Base-by-base conservation (phyloP, 2,113 vertebrate genomes). In the Entomyzon cyanotis region DNA sequence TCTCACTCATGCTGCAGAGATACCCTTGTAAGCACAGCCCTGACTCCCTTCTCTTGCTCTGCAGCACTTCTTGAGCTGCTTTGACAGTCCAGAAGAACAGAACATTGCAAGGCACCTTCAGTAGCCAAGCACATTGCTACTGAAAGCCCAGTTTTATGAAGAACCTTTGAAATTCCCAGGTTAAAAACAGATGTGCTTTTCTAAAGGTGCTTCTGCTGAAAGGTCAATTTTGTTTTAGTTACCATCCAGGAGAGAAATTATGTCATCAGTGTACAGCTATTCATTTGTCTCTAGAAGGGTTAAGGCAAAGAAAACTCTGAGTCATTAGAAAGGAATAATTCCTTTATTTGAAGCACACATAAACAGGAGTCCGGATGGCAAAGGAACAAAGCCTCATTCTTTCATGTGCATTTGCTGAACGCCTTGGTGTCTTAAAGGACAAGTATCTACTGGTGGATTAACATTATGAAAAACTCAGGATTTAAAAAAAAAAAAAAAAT, bases 321-420 rank as follows among this genome's bases (percentile, higher is more conserved):
- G 87, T 89, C 91, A 79, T 87, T 82, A 37, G 31, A 94, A 90
- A 96, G 69, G 49, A 90, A 63, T 65, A 94, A 91, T 93, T 95
- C 79, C 41, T 39, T 83, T 94, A 63, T 70, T 93, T 86, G 68
- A 83, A 89, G 69, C 71, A 80, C 84, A 86, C 53, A 63, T 41
- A 95, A 91, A 85, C 65, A 27, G 58, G 80, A 95, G 87, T 89
- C 92, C 9, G 75, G 87, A 94, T 95, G 95, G 89, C 81, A 80
- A 71, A 91, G 39, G 52, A 97, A 97, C 96, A 97, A 97, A 96
- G 93, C 58, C 22, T 79, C n/a, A 68, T 96, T 97, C 95, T 98
- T 95, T 80, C 53, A 15, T 41, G 16, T 44, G 64, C 92, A 84
- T 94, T 89, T 93, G 73, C 92, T 68, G 84, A 93, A 96, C 0